Conservation (phyloP, 2,888 invertebrate species). For the Drosophila lutescens region DNA sequence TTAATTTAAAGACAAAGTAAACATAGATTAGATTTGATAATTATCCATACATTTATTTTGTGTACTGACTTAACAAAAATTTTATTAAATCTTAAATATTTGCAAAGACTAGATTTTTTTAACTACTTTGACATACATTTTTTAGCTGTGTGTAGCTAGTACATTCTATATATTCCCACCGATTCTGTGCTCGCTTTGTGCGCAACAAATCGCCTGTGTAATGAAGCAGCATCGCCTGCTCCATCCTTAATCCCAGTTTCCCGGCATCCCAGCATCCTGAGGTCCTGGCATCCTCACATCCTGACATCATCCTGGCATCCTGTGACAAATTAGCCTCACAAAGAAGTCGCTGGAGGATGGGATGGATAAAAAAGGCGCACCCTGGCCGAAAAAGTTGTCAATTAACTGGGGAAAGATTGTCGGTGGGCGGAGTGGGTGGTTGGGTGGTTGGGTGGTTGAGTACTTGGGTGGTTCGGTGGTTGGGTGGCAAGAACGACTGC, state of each 20-base stretch:
- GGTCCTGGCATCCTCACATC: constrained; percentile 23
- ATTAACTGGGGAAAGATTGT: constrained; percentile 53
- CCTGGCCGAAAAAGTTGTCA: constrained; percentile 51
- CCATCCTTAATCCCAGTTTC: constrained; percentile 1
- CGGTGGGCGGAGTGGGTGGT: neutral
- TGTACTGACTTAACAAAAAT: too few species aligned
- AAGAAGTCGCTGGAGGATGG: constrained; percentile 39
- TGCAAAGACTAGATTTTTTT: too few species aligned
- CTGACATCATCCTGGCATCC: constrained; percentile 46
- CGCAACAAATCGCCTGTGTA: constrained; percentile 75
- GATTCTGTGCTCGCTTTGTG: constrained; percentile 52
- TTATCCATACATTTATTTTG: too few species aligned
- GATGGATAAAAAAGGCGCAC: constrained; percentile 51
- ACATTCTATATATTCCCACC: neutral
- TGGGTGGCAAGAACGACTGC: constrained; percentile 41
- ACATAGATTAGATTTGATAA: too few species aligned
- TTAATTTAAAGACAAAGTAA: too few species aligned
- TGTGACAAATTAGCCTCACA: constrained; percentile 73
- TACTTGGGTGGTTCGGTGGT: neutral
- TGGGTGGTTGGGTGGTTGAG: neutral
- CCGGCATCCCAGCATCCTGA: constrained; percentile 1
- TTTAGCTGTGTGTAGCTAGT: neutral
- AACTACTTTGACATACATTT: too few species aligned
- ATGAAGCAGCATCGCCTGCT: constrained; percentile 47
- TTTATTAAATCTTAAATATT: too few species aligned